Evolutionary conservation across 2,113 vertebrate genomes (phyloP), one percentile per base, ranked within the genome.

Genomic region (Perca schrenkii): DNA sequence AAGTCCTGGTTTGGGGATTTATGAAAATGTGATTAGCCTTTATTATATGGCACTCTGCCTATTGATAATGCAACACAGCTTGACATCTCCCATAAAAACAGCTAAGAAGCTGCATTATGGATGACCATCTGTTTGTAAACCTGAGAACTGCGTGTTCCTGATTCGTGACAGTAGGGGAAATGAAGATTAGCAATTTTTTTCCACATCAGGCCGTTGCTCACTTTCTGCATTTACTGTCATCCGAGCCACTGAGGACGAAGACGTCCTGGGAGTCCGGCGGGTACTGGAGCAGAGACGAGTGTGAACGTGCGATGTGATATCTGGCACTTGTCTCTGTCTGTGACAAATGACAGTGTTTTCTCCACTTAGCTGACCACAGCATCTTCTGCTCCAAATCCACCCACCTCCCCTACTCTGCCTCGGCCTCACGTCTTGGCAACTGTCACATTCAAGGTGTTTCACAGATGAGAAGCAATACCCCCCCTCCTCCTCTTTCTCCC

Each of bases 351-450:
- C 84, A 86, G 88, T 91, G 91, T 94, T 94, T 94, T 93, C 93
- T 97, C 96, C 96, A 98, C 97, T 97, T 98, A 97, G 97, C 98
- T 99, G 98, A 99, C 97, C 97, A 97, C 97, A 97, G 97, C 98
- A 98, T 97, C 97, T 99, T 98, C 96, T 94, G 94, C 96, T 91
- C 95, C 96, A 92, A 91, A 91, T 68, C 89, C 90, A 74, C 90
- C 91, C 92, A 80, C 91, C 90, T 88, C 81, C 85, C 90, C 66
- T 67, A 17, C 87, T 76, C 95, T 94, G 95, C 96, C 96, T 96
- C 95, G 95, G 97, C 96, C 96, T 96, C 97, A 97, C 95, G 96
- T 97, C 97, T 98, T 98, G 96, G 97, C 97, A 98, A 97, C 97
- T 98, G 97, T 98, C 97, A 99, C 97, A 97, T 97, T 98, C 97